Base-by-base conservation (phyloP, 2,888 invertebrate species). In the Dromius quadrimaculatus region DNA sequence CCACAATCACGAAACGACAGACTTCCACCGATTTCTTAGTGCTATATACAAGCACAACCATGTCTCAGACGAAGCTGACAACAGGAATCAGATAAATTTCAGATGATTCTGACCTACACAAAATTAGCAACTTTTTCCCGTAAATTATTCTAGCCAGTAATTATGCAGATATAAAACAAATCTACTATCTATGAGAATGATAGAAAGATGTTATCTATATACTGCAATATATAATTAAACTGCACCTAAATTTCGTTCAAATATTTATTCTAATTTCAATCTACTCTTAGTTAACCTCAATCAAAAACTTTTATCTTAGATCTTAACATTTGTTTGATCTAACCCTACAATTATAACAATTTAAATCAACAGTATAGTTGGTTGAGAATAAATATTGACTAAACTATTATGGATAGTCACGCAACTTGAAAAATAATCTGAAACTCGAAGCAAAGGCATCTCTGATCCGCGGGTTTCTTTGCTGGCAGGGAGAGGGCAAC, bases 391-490 rank as follows among this genome's bases (percentile, higher is more conserved):
- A 59, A 59, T 59, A 59, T 59, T 59, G 59, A 59, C 59, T 11
- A 2, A 34, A 34, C 34, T 36, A 59, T 59, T 59, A 36, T 36
- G 19, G 17, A 11, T 5, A 23, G 36, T 59, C 59, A 59, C 59
- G 59, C 59, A 36, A 59, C 22, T 34, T 59, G 59, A 59, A 20
- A 59, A 59, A 59, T 59, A 59, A 59, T 59, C 34, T 59, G 59
- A 20, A 47, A 22, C 6, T 20, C 9, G n/a, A 34, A 19, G 19
- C 59, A 17, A 20, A 59, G 59, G 36, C 36, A 19, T 59, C 59
- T 59, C 36, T 59, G 59, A 59, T 59, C 13, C 54, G 54, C 54
- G 54, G 20, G 19, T 47, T 11, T n/a, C n/a, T 5, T 8, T 20
- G 20, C 8, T 17, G 47, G 22, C 20, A 20, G 22, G 41, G 41